phyloP scores from a whole-genome alignment of 2,113 vertebrate species.

The Drymodes brunneopygia region DNA sequence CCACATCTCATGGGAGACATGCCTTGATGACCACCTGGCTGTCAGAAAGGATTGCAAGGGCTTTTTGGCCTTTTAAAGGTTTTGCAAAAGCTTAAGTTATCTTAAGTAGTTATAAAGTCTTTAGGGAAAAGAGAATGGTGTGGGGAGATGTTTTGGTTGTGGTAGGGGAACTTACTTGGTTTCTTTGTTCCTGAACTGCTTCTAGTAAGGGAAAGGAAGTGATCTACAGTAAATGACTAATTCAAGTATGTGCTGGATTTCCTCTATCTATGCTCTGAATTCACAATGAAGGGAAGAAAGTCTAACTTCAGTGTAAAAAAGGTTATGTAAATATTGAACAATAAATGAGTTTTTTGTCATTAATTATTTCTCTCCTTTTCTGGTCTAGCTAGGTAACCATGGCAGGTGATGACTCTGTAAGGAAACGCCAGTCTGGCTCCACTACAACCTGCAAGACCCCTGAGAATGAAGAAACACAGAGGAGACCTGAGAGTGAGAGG shows the following conservation, averaged over 20 bases:
- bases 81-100: not conserved
- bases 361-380: not conserved
- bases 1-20: not conserved
- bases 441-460: not conserved
- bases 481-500: conserved; percentile 16
- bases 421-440: conserved; percentile 58
- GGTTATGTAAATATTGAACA: not conserved
- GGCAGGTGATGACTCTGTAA: conserved; percentile 67
- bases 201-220: not conserved
- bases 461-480: conserved; percentile 36
- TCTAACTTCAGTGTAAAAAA: not conserved
- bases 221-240: not conserved
- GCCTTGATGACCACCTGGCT: not conserved
- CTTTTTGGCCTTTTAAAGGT: not conserved
- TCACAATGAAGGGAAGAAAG: not conserved
- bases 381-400: not conserved
- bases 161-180: not conserved
- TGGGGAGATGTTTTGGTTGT: not conserved
- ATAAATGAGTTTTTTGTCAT: not conserved
- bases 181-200: not conserved
- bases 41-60: not conserved
- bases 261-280: not conserved
- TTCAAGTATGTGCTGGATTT: not conserved
- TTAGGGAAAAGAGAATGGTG: not conserved
- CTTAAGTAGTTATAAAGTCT: not conserved